Percentiles rank a stretch among this genome's conserved stretches.
phyloP scores from a whole-genome alignment of 2,888 invertebrate genomes.

The Isotomurus palustris region DNA sequence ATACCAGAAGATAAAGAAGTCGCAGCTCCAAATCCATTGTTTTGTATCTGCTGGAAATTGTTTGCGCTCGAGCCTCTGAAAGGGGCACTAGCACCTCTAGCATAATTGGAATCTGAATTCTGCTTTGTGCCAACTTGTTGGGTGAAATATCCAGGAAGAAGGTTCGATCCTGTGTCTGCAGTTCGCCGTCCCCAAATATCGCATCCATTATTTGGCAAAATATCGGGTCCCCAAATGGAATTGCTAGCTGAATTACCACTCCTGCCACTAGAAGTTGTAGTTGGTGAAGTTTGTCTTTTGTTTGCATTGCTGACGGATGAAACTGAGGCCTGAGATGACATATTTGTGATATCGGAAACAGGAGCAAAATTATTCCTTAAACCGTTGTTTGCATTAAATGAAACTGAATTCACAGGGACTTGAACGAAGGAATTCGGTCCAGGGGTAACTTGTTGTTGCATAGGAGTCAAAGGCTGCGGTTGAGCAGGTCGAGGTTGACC shows the following conservation, averaged over 20 bases:
- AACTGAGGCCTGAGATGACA: no score
- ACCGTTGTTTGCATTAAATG: constrained; percentile 3
- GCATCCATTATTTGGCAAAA: constrained; percentile 41
- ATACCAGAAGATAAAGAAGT: neutral
- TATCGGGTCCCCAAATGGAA: constrained; percentile 31
- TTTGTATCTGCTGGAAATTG: neutral
- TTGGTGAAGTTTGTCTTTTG: constrained; percentile 16
- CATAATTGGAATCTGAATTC: no score
- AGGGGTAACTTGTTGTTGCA: no score
- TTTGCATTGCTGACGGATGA: neutral
- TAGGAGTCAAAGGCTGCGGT: neutral
- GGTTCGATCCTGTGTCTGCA: neutral
- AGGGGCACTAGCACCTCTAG: neutral
- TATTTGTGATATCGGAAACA: constrained; percentile 8
- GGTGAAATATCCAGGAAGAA: neutral
- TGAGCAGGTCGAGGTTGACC: constrained; percentile 34
- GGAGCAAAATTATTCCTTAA: constrained; percentile 9
- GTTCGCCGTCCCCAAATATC: constrained; percentile 39
- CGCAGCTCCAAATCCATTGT: neutral
- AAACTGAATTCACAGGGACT: neutral
- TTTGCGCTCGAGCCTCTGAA: neutral
- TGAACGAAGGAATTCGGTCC: neutral
- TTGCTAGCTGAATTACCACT: neutral
- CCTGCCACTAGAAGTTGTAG: neutral
- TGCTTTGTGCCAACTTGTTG: neutral